These are phyloP conservation scores for Drosophila sechellia DNA, from an alignment of 1,140 invertebrate genomes.

Conservation along the genomic window DNA sequence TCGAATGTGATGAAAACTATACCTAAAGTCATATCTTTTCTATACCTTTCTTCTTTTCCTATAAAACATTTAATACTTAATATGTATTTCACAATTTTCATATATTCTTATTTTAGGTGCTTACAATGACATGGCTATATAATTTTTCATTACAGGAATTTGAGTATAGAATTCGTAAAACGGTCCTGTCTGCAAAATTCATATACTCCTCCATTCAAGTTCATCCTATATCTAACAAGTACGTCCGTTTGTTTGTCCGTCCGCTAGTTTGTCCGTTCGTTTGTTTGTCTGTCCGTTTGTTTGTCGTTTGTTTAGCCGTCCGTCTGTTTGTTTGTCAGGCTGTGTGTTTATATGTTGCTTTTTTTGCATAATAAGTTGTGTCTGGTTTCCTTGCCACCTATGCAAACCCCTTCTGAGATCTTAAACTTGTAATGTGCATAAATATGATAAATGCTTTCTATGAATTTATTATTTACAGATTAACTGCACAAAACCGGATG, in stretches of 20 bases:
- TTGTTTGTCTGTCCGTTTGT: no score
- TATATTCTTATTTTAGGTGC: not conserved
- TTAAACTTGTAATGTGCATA: not conserved
- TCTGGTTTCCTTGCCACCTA: not conserved
- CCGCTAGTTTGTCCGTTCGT: no score
- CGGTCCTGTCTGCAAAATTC: not conserved
- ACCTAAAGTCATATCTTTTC: no score
- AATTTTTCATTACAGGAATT: not conserved
- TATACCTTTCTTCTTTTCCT: no score
- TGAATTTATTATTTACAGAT: not conserved
- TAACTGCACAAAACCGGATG: not conserved
- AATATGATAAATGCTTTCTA: not conserved
- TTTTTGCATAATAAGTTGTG: no score
- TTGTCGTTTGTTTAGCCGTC: no score
- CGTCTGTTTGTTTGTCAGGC: not conserved
- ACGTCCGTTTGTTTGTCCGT: no score
- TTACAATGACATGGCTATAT: not conserved
- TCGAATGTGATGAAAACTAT: not conserved
- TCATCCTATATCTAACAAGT: no score
- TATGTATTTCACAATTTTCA: not conserved
- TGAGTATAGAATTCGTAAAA: not conserved
- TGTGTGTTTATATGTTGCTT: not conserved
- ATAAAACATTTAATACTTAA: not conserved
- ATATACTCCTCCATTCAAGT: not conserved
- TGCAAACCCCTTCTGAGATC: not conserved